Base-by-base conservation (phyloP, 2,888 invertebrate genomes). In the Adela reaumurella region DNA sequence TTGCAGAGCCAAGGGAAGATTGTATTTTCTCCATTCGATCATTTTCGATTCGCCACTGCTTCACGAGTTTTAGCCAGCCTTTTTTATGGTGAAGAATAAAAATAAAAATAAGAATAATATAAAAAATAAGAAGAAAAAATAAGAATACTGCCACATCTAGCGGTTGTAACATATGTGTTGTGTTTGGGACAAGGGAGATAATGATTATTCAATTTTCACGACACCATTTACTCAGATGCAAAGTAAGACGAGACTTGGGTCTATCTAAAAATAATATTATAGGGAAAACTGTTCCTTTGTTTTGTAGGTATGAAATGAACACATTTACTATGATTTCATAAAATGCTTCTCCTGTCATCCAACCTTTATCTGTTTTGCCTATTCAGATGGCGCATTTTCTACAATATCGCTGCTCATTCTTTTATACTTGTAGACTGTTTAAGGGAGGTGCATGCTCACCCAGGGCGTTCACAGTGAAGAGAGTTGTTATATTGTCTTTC, bases 321-420 rank as follows among this genome's bases (percentile, higher is more conserved):
- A 62, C 52, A 54, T 67, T 67, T 14, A 58, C 56, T 3, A 68
- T 55, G 53, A 61, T 68, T 53, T 70, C 62, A 53, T 55, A 67
- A 55, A 70, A 69, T 2, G 57, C 57, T 54, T 62, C 61, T 1
- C 57, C 54, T 10, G 62, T 67, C 66, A 70, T 71, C 67, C 70
- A 70, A 14, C 67, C 68, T 51, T 52, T 62, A n/a, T 68, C 67
- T 17, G 64, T 63, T 50, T 58, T 61, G 20, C 67, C 67, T 45
- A 65, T 52, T 46, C 50, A 43, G 8, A 8, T 16, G 43, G 43
- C 14, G 43, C 43, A 47, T 53, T 54, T 19, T 51, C 11, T 43
- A 52, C 10, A 46, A 54, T 46, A 41, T 50, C 54, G 41, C 18
- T 5, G 52, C 46, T 52, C 49, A 52, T 53, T 50, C 50, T 50